A percentile compares a stretch with the other conserved stretches of the same genome.
phyloP scores from a whole-genome alignment of 2,113 vertebrate species.

The Phrynosoma blainvillii region DNA sequence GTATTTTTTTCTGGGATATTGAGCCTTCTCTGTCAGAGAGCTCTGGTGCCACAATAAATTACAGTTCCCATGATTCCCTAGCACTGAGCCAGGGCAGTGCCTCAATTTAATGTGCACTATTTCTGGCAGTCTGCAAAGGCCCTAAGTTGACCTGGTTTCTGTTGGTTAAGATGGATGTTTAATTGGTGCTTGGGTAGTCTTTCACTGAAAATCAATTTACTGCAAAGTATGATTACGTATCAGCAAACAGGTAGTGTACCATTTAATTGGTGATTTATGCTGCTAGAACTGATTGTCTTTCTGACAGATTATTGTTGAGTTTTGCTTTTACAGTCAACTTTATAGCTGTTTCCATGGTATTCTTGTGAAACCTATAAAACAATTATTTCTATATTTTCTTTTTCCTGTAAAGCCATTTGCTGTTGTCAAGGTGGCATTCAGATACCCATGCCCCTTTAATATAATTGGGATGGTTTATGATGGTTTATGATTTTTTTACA shows the following conservation, averaged over 20 bases:
- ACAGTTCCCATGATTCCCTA: no score
- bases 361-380: constrained; percentile 59
- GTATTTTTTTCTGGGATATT: no score
- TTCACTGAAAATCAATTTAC: constrained; percentile 52
- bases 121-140: no score
- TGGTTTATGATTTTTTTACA: not conserved
- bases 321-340: constrained; percentile 49
- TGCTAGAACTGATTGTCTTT: constrained; percentile 37
- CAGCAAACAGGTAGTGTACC: constrained; percentile 45
- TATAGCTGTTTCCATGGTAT: constrained; percentile 64
- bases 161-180: constrained; percentile 9
- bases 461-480: not conserved
- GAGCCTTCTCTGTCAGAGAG: no score
- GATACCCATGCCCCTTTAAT: constrained; percentile 42
- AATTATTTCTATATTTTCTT: constrained; percentile 44
- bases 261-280: constrained; percentile 32
- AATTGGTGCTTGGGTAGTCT: constrained; percentile 28
- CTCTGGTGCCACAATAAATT: no score
- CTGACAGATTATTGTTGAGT: constrained; percentile 39
- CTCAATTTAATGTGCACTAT: no score
- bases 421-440: constrained; percentile 29
- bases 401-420: constrained; percentile 42
- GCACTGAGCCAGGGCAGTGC: no score
- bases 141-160: not conserved
- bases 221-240: constrained; percentile 41